Evolutionary conservation across 2,888 invertebrate species (phyloP), one percentile per base, ranked within the genome.

Genomic region (Laothoe populi): DNA sequence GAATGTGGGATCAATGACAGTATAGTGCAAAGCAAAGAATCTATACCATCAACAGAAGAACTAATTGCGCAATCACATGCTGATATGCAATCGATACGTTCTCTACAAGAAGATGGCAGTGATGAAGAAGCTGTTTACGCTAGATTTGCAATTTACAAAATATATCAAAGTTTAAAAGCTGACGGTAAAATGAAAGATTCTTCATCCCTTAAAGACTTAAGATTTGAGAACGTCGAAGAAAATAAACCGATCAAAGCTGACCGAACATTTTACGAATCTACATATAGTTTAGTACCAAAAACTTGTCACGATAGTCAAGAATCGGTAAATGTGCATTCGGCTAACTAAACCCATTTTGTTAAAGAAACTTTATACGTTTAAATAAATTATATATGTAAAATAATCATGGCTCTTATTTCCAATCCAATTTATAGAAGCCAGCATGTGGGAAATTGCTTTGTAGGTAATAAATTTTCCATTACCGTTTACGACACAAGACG

Each of bases 71-170:
- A 73, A 60, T 89, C 88, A 0, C 82, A 86, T 66, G 71, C 72
- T 61, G 62, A 24, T 16, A 59, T 68, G 13, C 70, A 74, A 59
- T 73, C 83, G 46, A 74, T 79, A 10, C 82, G 88, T 63, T 67
- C 83, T 38, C 70, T 78, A 2, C 70, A 72, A 11, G 71, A 76
- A 26, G 79, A 80, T 3, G 82, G 83, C 4, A 35, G 35, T 11
- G 82, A 78, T 38, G 79, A 82, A 57, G 79, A 86, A 63, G 64
- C 70, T 0, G 75, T 68, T 26, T 92, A 92, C 63, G 84, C 86
- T 26, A 83, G 81, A 71, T 92, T 92, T 72, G 87, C 87, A 4
- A 73, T 85, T 45, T 79, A 88, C 63, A 92, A 91, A 75, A 84
- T 92, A 66, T 77, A 83, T 60, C 82, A 86, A 72, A 84, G 84